A percentile compares a stretch with the other conserved stretches of the same genome.
phyloP scores from a whole-genome alignment of 2,797 vertebrate genomes.

The Macroramphosus scolopax region DNA sequence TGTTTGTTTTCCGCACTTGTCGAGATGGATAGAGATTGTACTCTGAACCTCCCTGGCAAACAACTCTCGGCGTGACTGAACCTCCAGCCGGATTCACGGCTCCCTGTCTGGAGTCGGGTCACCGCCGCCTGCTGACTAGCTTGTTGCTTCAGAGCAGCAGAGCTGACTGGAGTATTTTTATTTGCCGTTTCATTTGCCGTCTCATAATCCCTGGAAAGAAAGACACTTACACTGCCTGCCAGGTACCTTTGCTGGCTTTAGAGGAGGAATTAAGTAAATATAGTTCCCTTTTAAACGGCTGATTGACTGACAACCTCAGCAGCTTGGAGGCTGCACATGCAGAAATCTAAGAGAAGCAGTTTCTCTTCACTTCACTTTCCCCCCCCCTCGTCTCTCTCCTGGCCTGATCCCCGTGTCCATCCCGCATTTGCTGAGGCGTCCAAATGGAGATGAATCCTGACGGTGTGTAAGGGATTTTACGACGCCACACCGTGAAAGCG shows the following conservation, averaged over 20 bases:
- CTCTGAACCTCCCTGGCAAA: constrained; percentile 41
- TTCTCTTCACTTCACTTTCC: constrained; percentile 37
- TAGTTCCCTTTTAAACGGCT: constrained; percentile 26
- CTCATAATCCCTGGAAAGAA: too few species aligned
- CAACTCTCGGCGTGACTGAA: too few species aligned
- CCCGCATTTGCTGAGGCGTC: constrained; percentile 70
- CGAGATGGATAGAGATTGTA: constrained; percentile 58
- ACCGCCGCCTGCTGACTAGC: too few species aligned
- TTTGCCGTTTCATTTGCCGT: too few species aligned
- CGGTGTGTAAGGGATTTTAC: constrained; percentile 67
- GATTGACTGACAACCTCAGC: constrained; percentile 62
- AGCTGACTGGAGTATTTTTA: not conserved
- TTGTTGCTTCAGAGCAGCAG: not conserved
- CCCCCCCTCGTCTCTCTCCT: constrained; percentile 3
- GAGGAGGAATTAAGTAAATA: constrained; percentile 53
- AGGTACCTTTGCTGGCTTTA: constrained; percentile 22
- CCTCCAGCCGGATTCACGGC: too few species aligned
- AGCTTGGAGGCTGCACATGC: constrained; percentile 49
- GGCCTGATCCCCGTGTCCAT: constrained; percentile 67
- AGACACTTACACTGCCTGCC: too few species aligned
- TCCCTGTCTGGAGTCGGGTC: too few species aligned
- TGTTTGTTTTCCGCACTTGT: constrained; percentile 61
- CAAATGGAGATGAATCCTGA: constrained; percentile 65
- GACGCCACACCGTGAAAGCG: constrained; percentile 48
- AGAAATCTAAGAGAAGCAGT: constrained; percentile 61